Evolutionary conservation across 1,140 invertebrate genomes (phyloP), one percentile per base, ranked within the genome.

Genomic region (Solenopsis fugax): DNA sequence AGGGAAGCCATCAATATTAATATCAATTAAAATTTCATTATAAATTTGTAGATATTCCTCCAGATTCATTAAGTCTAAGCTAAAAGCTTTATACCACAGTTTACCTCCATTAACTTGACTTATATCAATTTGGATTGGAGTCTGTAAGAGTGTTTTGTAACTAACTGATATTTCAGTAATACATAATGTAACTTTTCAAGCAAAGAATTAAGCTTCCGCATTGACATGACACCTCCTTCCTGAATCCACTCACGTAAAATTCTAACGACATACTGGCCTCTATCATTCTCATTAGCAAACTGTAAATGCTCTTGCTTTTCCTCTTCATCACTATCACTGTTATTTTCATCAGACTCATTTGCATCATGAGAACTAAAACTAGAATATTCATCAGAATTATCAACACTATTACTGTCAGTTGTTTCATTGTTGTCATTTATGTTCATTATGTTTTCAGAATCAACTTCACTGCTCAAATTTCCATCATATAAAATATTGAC

Each of bases 31-130:
- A n/a, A n/a, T n/a, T n/a, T n/a, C n/a, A n/a, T n/a, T n/a, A n/a
- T n/a, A n/a, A n/a, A n/a, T n/a, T n/a, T n/a, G n/a, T n/a, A n/a
- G n/a, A n/a, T n/a, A n/a, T n/a, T n/a, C n/a, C n/a, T n/a, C 65
- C 21, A 69, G 48, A 69, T 69, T 69, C n/a, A 69, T 48, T 45
- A 48, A 0, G 48, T 65, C 16, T 7, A 65, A 37, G 7, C 41
- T 65, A n/a, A 2, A 65, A 65, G 34, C 37, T 69, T 69, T 69
- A 12, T 69, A 69, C 41, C 65, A 69, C 10, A 69, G 7, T 1
- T 69, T 41, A 16, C 65, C 41, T 69, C 18, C 41, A 69, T 69
- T 69, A 69, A 69, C 9, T 69, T 62, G 9, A 34, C 16, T 48
- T 48, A 48, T 45, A 69, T 69, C 21, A 69, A 69, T 48, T 45